phyloP scores from a whole-genome alignment of 2,113 vertebrate species.

The Hoplias malabaricus region DNA sequence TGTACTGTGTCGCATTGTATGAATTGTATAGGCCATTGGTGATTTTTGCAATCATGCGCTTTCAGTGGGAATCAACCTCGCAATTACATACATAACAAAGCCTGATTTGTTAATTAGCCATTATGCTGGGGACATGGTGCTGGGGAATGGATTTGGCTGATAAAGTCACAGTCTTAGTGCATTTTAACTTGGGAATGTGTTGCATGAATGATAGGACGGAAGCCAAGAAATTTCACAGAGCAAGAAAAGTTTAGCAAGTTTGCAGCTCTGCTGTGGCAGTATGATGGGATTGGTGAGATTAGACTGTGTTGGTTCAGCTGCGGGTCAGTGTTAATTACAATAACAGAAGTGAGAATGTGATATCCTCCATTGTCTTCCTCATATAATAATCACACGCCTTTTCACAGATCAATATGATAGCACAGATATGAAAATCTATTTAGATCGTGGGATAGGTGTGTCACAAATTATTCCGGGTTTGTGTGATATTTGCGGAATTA shows the following conservation, averaged over 20 bases:
- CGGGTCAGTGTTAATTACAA: slow-evolving; percentile 10
- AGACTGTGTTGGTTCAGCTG: background rate
- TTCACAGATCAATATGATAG: background rate
- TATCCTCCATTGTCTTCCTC: slow-evolving; percentile 16
- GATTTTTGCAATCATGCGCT: slow-evolving; percentile 18
- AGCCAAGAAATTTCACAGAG: background rate
- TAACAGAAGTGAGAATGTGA: background rate
- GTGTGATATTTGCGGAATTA: slow-evolving; percentile 41
- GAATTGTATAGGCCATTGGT: background rate
- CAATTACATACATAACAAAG: slow-evolving; percentile 5
- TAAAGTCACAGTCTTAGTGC: background rate
- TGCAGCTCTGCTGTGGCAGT: background rate
- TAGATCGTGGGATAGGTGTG: slow-evolving; percentile 23
- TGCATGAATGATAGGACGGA: background rate
- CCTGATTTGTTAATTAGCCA: slow-evolving; percentile 27
- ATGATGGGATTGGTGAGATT: background rate
- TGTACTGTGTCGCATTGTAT: background rate
- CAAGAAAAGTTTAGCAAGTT: background rate
- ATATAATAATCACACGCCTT: background rate
- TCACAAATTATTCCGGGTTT: slow-evolving; percentile 34
- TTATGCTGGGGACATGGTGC: background rate
- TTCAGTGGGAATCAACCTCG: background rate
- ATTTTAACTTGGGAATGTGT: background rate
- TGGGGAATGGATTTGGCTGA: background rate
- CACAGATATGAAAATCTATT: slow-evolving; percentile 34